Conservation (phyloP, 2,113 vertebrate genomes). For the Ophiodon elongatus region DNA sequence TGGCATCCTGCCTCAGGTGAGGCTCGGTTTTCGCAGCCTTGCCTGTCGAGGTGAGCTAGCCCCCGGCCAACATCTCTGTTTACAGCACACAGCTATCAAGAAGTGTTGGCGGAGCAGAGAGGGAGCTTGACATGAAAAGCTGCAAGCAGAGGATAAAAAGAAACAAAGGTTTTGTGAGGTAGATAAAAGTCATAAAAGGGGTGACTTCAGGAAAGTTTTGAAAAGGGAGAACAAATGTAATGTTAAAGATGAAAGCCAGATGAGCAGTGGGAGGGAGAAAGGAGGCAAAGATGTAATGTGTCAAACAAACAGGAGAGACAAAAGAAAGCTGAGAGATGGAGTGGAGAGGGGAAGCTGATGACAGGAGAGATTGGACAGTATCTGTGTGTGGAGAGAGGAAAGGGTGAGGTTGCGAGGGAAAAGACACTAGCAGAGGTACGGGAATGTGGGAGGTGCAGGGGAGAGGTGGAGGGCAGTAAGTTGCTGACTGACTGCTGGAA, state of each 20-base stretch:
- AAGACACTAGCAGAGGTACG: conserved; percentile 45
- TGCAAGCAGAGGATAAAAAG: neutral
- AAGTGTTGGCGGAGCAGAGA: neutral
- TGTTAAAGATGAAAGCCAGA: conserved; percentile 10
- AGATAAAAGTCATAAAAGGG: neutral
- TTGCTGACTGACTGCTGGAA: conserved; percentile 80
- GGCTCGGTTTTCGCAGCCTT: conserved; percentile 13
- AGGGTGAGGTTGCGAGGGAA: conserved; percentile 47
- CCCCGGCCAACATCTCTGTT: conserved; percentile 27
- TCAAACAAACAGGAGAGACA: conserved; percentile 8
- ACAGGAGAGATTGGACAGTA: conserved; percentile 24
- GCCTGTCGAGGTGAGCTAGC: conserved; percentile 8
- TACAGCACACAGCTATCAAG: conserved; percentile 14
- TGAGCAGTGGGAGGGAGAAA: neutral
- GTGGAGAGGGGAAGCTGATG: conserved; percentile 1
- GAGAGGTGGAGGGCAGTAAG: conserved; percentile 66
- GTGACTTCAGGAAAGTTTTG: neutral
- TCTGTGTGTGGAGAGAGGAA: conserved; percentile 48
- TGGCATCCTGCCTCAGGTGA: conserved; percentile 28
- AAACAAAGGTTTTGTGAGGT: conserved; percentile 2
- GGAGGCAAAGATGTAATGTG: neutral
- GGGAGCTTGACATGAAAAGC: neutral
- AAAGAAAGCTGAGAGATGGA: conserved; percentile 7
- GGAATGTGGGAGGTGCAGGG: conserved; percentile 51
- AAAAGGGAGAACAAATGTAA: neutral